Evolutionary conservation across 1,140 invertebrate genomes (phyloP).

Genomic region (Magallana ariakensis): DNA sequence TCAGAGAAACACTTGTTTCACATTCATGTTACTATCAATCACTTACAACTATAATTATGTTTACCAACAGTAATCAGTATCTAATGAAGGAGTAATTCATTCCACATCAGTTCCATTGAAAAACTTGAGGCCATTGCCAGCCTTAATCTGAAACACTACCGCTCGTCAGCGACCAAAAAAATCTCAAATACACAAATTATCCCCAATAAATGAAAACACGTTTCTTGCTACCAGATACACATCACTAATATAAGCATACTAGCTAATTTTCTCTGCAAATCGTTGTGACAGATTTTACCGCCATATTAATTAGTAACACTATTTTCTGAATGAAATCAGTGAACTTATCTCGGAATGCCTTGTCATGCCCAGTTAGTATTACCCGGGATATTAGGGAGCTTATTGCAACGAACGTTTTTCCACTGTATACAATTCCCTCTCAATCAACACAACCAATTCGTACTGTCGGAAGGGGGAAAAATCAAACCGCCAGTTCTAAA

Average conservation of each 20-base stretch:
- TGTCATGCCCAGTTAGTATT: slow-evolving; percentile 45
- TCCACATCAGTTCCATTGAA: slow-evolving; percentile 13
- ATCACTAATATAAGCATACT: slow-evolving; percentile 39
- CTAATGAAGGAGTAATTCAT: slow-evolving; percentile 31
- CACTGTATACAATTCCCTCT: neutral
- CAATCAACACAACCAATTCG: slow-evolving; percentile 24
- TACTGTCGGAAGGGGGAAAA: slow-evolving; percentile 18
- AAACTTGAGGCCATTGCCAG: neutral
- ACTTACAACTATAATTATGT: slow-evolving; percentile 6
- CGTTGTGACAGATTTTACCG: slow-evolving; percentile 52
- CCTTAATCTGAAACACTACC: neutral
- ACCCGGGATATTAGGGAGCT: slow-evolving; percentile 19
- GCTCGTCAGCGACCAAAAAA: slow-evolving; percentile 27
- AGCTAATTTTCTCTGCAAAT: slow-evolving; percentile 36
- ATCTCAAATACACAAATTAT: slow-evolving; percentile 40
- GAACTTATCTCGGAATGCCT: slow-evolving; percentile 41
- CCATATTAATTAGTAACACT: slow-evolving; percentile 49
- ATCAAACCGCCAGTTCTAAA: slow-evolving; percentile 2
- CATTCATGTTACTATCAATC: neutral
- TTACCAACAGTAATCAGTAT: slow-evolving; percentile 37
- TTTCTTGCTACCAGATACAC: slow-evolving; percentile 39
- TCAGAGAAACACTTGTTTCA: neutral
- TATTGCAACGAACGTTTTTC: slow-evolving; percentile 39
- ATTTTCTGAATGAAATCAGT: slow-evolving; percentile 53
- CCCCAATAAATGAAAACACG: slow-evolving; percentile 39